These are phyloP conservation scores for Eristalinus aeneus DNA, from an alignment of 2,888 invertebrate species.

Conservation along the genomic window DNA sequence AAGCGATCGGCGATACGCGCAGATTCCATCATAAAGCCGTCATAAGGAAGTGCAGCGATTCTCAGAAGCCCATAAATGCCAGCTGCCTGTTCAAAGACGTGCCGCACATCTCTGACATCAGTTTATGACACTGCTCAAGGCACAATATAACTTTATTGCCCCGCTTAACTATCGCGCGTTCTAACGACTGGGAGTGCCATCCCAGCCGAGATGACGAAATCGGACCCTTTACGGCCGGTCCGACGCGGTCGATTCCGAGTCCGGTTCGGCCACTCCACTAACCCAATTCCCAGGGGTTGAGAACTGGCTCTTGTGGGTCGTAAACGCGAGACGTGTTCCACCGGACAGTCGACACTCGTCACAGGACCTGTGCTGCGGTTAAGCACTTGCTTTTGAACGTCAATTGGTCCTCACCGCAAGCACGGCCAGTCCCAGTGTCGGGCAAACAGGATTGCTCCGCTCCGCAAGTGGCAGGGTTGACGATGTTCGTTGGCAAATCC, in stretches of 20 bases:
- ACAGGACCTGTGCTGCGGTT: slow-evolving; percentile 35
- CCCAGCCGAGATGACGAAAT: neutral
- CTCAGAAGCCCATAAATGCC: slow-evolving; percentile 38
- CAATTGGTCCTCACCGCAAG: slow-evolving; percentile 56
- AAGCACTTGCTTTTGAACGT: slow-evolving; percentile 53
- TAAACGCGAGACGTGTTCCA: slow-evolving; percentile 14
- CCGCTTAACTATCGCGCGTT: neutral
- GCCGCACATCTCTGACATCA: neutral
- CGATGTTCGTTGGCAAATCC: slow-evolving; percentile 46
- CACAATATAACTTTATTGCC: slow-evolving; percentile 31
- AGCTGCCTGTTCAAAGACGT: slow-evolving; percentile 7
- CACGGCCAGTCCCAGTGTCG: neutral
- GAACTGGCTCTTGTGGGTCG: slow-evolving; percentile 46
- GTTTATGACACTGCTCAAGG: neutral
- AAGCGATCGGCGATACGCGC: neutral
- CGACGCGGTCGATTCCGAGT: neutral
- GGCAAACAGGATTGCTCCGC: slow-evolving; percentile 57
- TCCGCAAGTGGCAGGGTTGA: neutral
- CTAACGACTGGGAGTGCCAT: slow-evolving; percentile 9
- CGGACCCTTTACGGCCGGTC: neutral
- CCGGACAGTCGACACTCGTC: slow-evolving; percentile 32
- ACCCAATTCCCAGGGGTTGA: slow-evolving; percentile 56
- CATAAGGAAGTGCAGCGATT: slow-evolving; percentile 45
- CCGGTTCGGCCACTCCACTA: slow-evolving; percentile 30
- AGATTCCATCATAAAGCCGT: slow-evolving; percentile 1